Evolutionary conservation across 2,797 vertebrate species (phyloP).

Genomic region (Phyllotis vaccarum): DNA sequence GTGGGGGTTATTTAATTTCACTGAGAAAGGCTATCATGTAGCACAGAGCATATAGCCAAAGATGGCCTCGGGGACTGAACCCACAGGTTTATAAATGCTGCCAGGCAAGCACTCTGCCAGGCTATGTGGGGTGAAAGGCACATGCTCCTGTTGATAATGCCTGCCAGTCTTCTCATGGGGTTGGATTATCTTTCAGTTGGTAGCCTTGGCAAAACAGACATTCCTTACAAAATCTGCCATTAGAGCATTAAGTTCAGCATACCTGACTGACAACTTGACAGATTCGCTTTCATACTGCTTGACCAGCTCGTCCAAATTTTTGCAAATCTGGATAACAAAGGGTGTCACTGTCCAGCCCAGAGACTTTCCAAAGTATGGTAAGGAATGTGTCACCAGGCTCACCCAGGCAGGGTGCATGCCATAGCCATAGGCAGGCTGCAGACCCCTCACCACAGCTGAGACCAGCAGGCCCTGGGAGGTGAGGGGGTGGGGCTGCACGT

Average conservation of each 20-base stretch:
- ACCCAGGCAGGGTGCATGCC: slow-evolving; percentile 98
- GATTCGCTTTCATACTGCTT: slow-evolving; percentile 95
- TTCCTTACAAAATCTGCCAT: neutral
- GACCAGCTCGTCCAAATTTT: slow-evolving; percentile 96
- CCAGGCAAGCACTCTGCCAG: neutral
- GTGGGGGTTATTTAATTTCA: neutral
- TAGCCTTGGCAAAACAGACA: no score
- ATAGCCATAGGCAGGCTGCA: slow-evolving; percentile 95
- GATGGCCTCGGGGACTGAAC: neutral
- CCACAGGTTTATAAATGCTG: neutral
- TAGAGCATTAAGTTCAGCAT: neutral
- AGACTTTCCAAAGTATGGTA: slow-evolving; percentile 96
- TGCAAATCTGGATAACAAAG: slow-evolving; percentile 95
- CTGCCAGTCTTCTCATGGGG: neutral
- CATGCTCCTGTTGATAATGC: neutral
- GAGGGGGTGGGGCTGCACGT: slow-evolving; percentile 94
- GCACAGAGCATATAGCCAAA: neutral
- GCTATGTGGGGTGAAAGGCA: neutral
- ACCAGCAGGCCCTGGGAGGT: slow-evolving; percentile 98
- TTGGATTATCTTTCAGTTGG: neutral
- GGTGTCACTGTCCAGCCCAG: slow-evolving; percentile 96
- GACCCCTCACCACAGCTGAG: slow-evolving; percentile 93
- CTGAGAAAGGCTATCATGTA: neutral
- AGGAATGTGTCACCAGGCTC: slow-evolving; percentile 92
- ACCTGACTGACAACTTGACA: slow-evolving; percentile 91